phyloP scores from a whole-genome alignment of 2,797 vertebrate genomes.

The Chloroceryle amazona region DNA sequence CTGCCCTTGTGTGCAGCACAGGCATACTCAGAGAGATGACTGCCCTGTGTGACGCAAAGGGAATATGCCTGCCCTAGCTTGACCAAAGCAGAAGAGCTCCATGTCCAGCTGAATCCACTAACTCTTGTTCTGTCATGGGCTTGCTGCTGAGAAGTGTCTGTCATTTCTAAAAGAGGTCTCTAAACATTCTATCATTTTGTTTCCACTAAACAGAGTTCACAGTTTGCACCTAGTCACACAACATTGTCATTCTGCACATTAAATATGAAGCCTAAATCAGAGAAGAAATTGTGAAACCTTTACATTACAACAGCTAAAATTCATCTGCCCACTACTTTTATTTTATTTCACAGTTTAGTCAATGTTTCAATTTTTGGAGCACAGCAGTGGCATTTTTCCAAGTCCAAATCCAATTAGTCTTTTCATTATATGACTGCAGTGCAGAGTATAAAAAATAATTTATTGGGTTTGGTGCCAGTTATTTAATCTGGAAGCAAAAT shows the following conservation, averaged over 20 bases:
- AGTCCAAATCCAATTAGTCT: slow-evolving; percentile 53
- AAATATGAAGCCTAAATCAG: neutral
- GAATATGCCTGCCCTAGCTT: neutral
- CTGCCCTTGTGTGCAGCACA: neutral
- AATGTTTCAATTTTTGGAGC: slow-evolving; percentile 23
- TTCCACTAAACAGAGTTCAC: neutral
- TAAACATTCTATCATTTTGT: neutral
- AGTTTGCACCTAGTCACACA: neutral
- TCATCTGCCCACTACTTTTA: neutral
- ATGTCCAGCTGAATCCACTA: neutral
- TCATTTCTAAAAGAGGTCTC: neutral
- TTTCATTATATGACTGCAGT: slow-evolving; percentile 16
- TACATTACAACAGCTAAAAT: neutral
- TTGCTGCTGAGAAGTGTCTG: neutral
- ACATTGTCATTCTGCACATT: neutral
- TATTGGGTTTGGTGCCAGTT: neutral
- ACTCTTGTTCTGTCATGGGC: accelerated
- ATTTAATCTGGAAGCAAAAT: slow-evolving; percentile 18
- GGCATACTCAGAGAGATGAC: neutral
- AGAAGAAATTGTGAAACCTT: neutral
- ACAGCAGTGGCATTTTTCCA: slow-evolving; percentile 23
- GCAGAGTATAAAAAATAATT: neutral
- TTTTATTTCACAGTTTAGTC: slow-evolving; percentile 15
- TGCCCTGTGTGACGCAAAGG: neutral
- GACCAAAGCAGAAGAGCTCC: neutral